phyloP scores from a whole-genome alignment of 2,888 invertebrate genomes.

The Acleris sparsana region DNA sequence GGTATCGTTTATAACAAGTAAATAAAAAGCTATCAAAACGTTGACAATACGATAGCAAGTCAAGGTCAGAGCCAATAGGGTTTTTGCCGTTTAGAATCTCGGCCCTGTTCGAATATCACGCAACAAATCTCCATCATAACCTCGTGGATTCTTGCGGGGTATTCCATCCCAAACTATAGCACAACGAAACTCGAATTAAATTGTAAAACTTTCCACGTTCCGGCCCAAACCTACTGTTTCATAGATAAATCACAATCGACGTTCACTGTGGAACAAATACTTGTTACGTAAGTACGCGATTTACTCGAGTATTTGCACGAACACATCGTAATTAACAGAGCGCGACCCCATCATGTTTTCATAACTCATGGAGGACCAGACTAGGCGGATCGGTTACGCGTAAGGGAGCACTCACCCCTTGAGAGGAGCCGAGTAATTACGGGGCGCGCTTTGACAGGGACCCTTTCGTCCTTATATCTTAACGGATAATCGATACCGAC shows the following conservation, averaged over 20 bases:
- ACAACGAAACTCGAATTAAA: conserved; percentile 60
- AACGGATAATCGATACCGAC: conserved; percentile 76
- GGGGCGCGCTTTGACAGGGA: conserved; percentile 61
- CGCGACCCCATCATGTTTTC: conserved; percentile 61
- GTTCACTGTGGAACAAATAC: conserved; percentile 39
- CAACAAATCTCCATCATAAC: too few species aligned
- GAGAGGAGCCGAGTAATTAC: conserved; percentile 65
- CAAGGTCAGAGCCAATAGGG: too few species aligned
- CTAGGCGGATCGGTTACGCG: conserved; percentile 9
- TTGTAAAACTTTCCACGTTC: conserved; percentile 56
- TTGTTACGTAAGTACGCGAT: conserved; percentile 19
- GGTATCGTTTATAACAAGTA: too few species aligned
- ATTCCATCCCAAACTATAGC: conserved; percentile 58
- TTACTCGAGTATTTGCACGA: conserved; percentile 23
- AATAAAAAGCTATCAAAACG: too few species aligned
- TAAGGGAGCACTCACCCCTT: background rate
- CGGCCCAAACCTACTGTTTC: background rate
- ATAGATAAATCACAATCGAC: conserved; percentile 14
- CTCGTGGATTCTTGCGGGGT: too few species aligned
- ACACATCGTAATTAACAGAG: conserved; percentile 55
- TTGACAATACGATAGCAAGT: too few species aligned
- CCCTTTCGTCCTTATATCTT: conserved; percentile 70
- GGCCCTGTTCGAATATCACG: too few species aligned
- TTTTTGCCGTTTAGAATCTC: too few species aligned
- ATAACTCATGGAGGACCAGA: conserved; percentile 44